Evolutionary conservation across 2,113 vertebrate genomes (phyloP), one percentile per base, ranked within the genome.

Genomic region (Sphaerodactylus townsendi): DNA sequence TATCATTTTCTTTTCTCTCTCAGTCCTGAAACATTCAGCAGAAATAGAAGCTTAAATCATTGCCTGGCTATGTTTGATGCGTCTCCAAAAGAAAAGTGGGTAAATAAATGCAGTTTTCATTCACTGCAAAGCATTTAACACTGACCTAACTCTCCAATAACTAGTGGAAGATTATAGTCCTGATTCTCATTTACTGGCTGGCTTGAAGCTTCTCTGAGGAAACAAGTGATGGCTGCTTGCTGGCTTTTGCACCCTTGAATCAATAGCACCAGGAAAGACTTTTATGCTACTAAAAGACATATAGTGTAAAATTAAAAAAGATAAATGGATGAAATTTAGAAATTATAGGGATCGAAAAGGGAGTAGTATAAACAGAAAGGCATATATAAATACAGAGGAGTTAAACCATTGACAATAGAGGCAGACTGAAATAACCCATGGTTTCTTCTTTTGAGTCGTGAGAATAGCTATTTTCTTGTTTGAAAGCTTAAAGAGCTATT

Each of bases 401-500:
- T 92, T 95, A 95, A 95, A 94, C 92, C 90, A 59, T 85, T 94
- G 91, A 96, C 95, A 96, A 95, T 95, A 93, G 95, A 87, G 84
- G 86, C 94, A 82, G 89, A 84, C 95, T 93, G 93, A 94, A 93
- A 94, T 91, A 90, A 93, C 94, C n/a, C 91, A 88, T 93, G 92
- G 92, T 95, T 87, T 89, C 92, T 91, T 89, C 94, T 95, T n/a
- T 92, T 92, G 95, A 95, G 91, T 92, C 91, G 79, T 94, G 94
- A 96, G 95, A 96, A 96, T 96, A 94, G 95, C 95, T 96, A 88
- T 96, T 96, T 97, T 96, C 95, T 96, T 94, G 93, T 95, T 96
- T 95, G 95, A 96, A 95, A 96, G 95, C 94, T 95, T 96, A 95
- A 96, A 96, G 94, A 96, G 95, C 96, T 95, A 96, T 96, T 95